Percentiles rank a stretch among this genome's conserved stretches.
These are phyloP conservation scores for Euwallacea fornicatus DNA, from an alignment of 1,140 invertebrate species.

Conservation along the genomic window DNA sequence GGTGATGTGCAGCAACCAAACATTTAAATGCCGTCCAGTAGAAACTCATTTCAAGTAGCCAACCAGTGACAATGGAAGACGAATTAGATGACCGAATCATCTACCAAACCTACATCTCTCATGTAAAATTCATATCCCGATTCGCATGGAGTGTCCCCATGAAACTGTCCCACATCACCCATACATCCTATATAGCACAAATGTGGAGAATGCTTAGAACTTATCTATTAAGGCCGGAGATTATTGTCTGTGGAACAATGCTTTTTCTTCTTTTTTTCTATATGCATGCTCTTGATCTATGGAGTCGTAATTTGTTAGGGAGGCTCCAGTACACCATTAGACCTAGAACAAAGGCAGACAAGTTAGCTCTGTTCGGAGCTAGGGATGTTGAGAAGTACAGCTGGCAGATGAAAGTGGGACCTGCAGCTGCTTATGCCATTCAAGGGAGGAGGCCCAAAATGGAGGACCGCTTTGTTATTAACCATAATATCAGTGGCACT, in stretches of 20 bases:
- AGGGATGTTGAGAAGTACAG: constrained; percentile 63
- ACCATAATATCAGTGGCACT: constrained; percentile 73
- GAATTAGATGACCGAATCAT: constrained; percentile 83
- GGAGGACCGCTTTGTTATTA: constrained; percentile 89
- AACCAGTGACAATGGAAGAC: constrained; percentile 71
- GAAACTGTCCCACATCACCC: constrained; percentile 59
- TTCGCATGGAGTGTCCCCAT: constrained; percentile 72
- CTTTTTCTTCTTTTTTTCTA: constrained; percentile 71
- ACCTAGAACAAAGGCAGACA: constrained; percentile 57
- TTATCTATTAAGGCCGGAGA: constrained; percentile 76
- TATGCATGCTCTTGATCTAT: constrained; percentile 76
- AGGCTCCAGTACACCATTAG: constrained; percentile 70
- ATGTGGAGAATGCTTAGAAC: constrained; percentile 72
- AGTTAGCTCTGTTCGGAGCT: constrained; percentile 59
- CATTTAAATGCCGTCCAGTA: constrained; percentile 35
- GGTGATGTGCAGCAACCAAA: constrained; percentile 36
- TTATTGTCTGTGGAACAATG: constrained; percentile 66
- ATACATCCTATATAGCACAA: constrained; percentile 63
- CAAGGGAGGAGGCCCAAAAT: constrained; percentile 86
- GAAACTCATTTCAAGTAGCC: constrained; percentile 23
- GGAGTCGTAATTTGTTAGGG: constrained; percentile 73
- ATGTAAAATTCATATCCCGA: constrained; percentile 79
- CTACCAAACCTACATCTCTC: constrained; percentile 79
- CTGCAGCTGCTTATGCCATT: constrained; percentile 83
- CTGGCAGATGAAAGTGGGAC: constrained; percentile 75